Conservation (phyloP, 2,888 invertebrate genomes). For the Caenorhabditis sp. region DNA sequence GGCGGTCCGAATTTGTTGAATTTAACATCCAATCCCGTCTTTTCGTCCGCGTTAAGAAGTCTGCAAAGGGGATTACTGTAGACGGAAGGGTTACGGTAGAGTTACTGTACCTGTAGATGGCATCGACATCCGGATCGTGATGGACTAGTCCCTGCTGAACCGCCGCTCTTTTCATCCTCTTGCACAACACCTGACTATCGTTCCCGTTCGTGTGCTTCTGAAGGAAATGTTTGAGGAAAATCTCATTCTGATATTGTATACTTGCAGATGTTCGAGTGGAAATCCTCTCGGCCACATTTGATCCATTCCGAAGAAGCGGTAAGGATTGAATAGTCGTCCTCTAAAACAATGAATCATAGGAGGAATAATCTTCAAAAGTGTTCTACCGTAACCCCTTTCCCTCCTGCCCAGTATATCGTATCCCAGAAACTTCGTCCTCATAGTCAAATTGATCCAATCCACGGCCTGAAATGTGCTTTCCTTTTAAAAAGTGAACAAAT, state of each 20-base stretch:
- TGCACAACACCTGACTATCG: constrained; percentile 41
- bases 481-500: too few species aligned
- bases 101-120: constrained; percentile 60
- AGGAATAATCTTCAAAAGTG: background rate
- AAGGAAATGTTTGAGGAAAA: background rate
- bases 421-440: constrained; percentile 20
- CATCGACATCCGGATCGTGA: constrained; percentile 65
- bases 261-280: constrained; percentile 55
- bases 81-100: too few species aligned
- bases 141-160: constrained; percentile 67
- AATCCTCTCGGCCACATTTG: constrained; percentile 67
- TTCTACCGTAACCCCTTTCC: constrained; percentile 1
- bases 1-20: constrained; percentile 65
- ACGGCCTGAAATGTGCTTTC: constrained; percentile 46
- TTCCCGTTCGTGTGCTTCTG: constrained; percentile 52
- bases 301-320: constrained; percentile 56
- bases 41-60: constrained; percentile 54
- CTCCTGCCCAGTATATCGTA: constrained; percentile 22
- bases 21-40: constrained; percentile 44
- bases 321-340: constrained; percentile 60
- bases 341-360: too few species aligned
- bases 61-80: too few species aligned
- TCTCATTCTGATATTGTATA: background rate
- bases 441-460: constrained; percentile 62
- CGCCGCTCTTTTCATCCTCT: constrained; percentile 46